phyloP scores from a whole-genome alignment of 1,140 invertebrate genomes.

The Mamestra configurata region DNA sequence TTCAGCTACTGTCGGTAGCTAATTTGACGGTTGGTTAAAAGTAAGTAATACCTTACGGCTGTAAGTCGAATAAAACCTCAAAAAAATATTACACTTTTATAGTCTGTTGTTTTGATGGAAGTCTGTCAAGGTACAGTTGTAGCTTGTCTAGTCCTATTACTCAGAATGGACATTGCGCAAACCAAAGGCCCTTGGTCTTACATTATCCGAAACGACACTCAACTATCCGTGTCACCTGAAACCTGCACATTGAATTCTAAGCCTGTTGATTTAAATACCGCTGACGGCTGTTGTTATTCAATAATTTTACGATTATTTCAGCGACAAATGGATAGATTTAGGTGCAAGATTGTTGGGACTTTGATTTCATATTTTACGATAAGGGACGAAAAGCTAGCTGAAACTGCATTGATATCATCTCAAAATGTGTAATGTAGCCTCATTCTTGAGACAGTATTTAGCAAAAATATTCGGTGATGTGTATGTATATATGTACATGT shows the following conservation, averaged over 20 bases:
- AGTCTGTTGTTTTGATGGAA: not conserved
- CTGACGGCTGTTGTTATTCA: constrained; percentile 35
- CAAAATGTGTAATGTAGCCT: no score
- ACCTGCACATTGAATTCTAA: constrained; percentile 30
- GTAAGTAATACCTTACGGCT: no score
- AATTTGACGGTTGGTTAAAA: no score
- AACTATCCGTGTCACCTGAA: constrained; percentile 45
- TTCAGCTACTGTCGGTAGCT: no score
- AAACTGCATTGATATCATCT: no score
- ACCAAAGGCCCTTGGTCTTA: constrained; percentile 33
- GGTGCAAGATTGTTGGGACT: not conserved
- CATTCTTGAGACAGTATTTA: no score
- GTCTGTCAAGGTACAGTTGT: not conserved
- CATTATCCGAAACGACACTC: constrained; percentile 19
- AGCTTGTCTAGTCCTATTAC: not conserved
- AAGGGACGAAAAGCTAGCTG: not conserved
- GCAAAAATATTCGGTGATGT: no score
- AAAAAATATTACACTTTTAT: no score
- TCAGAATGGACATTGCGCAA: constrained; percentile 10
- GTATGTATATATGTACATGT: no score
- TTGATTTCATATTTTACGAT: not conserved
- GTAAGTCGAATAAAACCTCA: no score
- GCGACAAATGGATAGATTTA: not conserved
- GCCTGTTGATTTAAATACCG: constrained; percentile 30
- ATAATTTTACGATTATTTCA: constrained; percentile 12